Conservation (phyloP, 2,797 vertebrate genomes). For the Phataginus tricuspis region DNA sequence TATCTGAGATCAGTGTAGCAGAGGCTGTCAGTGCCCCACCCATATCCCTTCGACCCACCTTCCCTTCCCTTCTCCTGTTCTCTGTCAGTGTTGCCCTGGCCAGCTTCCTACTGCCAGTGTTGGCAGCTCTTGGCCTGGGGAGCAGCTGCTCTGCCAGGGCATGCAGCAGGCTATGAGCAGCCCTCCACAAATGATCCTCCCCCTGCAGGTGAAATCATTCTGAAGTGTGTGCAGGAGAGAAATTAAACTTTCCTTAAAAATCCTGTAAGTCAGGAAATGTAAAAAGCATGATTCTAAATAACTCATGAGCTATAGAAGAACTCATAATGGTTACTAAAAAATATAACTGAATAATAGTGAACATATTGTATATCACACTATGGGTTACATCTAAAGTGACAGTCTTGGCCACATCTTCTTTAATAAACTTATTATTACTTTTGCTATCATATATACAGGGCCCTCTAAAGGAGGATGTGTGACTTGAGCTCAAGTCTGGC, state of each 20-base stretch:
- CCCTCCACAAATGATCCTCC: neutral
- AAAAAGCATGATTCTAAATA: constrained; percentile 2
- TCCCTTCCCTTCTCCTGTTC: no score
- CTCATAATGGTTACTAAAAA: neutral
- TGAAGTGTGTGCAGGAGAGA: neutral
- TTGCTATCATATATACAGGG: neutral
- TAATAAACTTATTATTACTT: neutral
- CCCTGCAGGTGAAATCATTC: neutral
- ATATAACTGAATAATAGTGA: constrained; percentile 21
- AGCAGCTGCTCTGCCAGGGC: neutral
- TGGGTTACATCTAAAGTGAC: neutral
- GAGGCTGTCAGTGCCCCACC: neutral
- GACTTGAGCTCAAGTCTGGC: neutral
- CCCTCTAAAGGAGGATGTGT: neutral
- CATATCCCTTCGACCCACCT: rapidly evolving
- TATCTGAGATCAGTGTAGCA: no score
- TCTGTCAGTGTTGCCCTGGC: neutral
- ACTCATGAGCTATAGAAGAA: neutral
- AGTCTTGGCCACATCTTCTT: neutral
- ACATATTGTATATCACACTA: neutral
- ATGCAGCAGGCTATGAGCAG: neutral
- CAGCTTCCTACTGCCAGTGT: neutral
- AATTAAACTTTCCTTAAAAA: neutral
- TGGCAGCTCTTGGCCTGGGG: neutral
- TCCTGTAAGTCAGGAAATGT: neutral